These are phyloP conservation scores for Neogale vison DNA, from an alignment of 2,113 vertebrate species.

Conservation along the genomic window DNA sequence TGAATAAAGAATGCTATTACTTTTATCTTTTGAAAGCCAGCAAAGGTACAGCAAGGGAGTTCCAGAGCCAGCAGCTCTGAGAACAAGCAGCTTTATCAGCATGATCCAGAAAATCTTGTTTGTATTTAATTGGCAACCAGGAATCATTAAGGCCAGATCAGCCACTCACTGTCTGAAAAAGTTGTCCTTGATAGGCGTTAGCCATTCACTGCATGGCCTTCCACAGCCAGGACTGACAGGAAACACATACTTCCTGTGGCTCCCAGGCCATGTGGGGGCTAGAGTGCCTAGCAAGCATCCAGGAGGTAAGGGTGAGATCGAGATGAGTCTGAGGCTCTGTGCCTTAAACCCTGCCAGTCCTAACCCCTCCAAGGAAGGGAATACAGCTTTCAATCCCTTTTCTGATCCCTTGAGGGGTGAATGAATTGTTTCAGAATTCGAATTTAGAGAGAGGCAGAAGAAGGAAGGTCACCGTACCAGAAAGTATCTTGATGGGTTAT, in stretches of 20 bases:
- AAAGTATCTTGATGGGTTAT: not conserved
- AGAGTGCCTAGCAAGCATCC: not conserved
- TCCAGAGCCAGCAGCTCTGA: not conserved
- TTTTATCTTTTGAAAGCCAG: conserved; percentile 30
- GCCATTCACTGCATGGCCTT: not conserved
- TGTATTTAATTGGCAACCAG: not conserved
- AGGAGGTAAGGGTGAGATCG: not conserved
- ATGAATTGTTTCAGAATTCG: not conserved
- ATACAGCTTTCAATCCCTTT: not conserved
- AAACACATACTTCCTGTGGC: not conserved
- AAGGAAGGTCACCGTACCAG: not conserved
- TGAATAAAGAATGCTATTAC: not conserved
- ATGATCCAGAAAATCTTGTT: not conserved
- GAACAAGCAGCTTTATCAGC: not conserved
- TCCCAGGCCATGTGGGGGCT: not conserved
- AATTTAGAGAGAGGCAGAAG: not conserved
- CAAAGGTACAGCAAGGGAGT: not conserved
- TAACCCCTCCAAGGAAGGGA: not conserved
- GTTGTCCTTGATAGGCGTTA: not conserved
- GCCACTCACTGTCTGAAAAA: not conserved
- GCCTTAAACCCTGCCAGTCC: too few relatives aligned
- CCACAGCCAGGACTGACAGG: not conserved
- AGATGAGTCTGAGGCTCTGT: not conserved
- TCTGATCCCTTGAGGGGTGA: not conserved
- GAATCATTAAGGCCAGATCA: not conserved